phyloP scores from a whole-genome alignment of 2,113 vertebrate species.

The Notarius quadriscutis region DNA sequence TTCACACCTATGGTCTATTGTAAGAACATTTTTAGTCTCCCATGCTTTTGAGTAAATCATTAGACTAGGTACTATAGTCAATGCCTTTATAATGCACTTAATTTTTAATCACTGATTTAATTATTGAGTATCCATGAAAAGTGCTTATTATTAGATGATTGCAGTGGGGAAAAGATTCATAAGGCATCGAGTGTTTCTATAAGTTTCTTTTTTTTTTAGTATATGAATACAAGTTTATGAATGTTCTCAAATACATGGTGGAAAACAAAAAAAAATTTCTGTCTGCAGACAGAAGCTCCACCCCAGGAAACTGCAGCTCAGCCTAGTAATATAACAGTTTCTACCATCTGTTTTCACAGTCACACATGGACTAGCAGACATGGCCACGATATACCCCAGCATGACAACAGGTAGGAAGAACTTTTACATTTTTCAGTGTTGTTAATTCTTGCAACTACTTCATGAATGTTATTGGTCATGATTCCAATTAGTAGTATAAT shows the following conservation, averaged over 20 bases:
- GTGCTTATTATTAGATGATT: too few relatives aligned
- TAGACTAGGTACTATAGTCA: not conserved
- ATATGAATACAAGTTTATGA: not conserved
- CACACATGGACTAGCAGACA: not conserved
- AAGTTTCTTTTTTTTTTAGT: too few relatives aligned
- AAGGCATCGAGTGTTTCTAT: not conserved
- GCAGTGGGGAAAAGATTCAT: not conserved
- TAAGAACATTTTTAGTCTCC: not conserved
- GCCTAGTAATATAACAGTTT: not conserved
- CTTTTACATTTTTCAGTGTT: not conserved
- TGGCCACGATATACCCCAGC: not conserved
- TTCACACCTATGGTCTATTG: too few relatives aligned
- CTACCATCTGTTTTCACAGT: not conserved
- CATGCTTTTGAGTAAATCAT: not conserved
- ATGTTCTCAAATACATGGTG: not conserved
- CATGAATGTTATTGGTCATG: not conserved
- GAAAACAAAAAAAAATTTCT: not conserved
- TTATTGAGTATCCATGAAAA: not conserved
- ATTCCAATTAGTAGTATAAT: too few relatives aligned
- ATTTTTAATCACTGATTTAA: not conserved
- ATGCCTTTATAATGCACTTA: too few relatives aligned
- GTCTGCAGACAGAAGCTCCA: not conserved
- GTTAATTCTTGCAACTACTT: not conserved
- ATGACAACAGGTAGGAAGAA: not conserved
- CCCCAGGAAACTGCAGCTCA: slow-evolving; percentile 10